These are phyloP conservation scores for Oenanthe melanoleuca DNA, from an alignment of 2,113 vertebrate species.

Conservation along the genomic window DNA sequence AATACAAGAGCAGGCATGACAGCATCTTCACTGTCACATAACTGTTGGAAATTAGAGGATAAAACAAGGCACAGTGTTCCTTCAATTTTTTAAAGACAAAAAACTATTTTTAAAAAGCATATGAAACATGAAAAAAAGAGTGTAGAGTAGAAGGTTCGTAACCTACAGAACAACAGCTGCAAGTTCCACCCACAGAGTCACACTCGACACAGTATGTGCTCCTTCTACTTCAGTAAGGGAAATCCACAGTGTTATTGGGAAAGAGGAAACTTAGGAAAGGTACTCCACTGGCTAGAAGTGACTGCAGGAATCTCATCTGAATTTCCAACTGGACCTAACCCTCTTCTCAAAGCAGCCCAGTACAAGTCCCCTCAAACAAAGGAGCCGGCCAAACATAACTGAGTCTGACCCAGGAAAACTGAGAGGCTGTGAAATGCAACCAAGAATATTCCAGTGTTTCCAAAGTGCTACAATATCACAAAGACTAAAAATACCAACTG, in stretches of 20 bases:
- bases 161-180: neutral
- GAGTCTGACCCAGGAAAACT: neutral
- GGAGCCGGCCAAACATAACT: neutral
- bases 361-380: neutral
- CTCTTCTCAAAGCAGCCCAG: neutral
- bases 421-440: neutral
- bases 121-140: neutral
- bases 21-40: neutral
- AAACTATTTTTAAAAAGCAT: neutral
- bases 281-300: neutral
- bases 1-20: neutral
- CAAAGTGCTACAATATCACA: neutral
- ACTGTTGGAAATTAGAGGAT: neutral
- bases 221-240: neutral
- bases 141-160: neutral
- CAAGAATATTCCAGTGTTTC: neutral
- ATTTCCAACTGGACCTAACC: neutral
- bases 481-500: neutral
- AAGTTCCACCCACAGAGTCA: neutral
- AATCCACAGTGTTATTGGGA: neutral
- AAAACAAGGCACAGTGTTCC: neutral
- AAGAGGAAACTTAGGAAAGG: neutral
- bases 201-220: neutral
- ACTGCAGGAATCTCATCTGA: neutral
- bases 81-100: neutral